These are phyloP conservation scores for Eulemur albifrons DNA, from an alignment of 2,797 vertebrate species.

Conservation along the genomic window DNA sequence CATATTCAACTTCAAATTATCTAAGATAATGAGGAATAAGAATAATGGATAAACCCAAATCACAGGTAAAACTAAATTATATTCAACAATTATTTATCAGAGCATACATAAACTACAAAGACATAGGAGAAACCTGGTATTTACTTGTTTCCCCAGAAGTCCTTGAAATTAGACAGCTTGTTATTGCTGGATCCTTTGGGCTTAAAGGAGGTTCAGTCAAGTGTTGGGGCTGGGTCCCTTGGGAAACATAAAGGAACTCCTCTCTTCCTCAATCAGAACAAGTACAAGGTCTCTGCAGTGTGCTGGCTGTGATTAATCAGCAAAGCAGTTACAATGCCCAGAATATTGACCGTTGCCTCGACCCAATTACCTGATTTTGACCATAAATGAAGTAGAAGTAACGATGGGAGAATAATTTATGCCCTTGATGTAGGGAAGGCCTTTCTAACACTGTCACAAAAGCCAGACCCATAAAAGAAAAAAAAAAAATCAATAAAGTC, in stretches of 20 bases:
- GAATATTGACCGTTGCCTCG: slow-evolving; percentile 27
- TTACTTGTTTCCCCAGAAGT: background rate
- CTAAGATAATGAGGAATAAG: background rate
- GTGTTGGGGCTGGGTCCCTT: background rate
- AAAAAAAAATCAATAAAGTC: background rate
- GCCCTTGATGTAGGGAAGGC: background rate
- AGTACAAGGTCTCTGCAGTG: background rate
- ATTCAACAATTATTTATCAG: background rate
- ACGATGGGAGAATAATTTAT: slow-evolving; percentile 42
- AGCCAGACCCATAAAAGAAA: background rate
- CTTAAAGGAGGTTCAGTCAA: background rate
- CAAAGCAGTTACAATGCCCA: background rate
- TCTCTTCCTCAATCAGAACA: background rate
- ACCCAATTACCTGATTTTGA: slow-evolving; percentile 43
- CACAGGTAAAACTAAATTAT: background rate
- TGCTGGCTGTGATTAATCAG: background rate
- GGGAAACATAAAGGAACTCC: background rate
- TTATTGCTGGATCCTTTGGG: background rate
- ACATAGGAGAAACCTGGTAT: background rate
- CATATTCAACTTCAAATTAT: background rate
- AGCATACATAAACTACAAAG: background rate
- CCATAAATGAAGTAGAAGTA: slow-evolving; percentile 50
- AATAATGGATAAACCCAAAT: background rate
- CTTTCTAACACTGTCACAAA: slow-evolving; percentile 39
- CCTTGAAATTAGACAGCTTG: background rate